Percentiles rank a stretch among this genome's conserved stretches.
These are phyloP conservation scores for Trachurus trachurus DNA, from an alignment of 2,797 vertebrate genomes.

Conservation along the genomic window DNA sequence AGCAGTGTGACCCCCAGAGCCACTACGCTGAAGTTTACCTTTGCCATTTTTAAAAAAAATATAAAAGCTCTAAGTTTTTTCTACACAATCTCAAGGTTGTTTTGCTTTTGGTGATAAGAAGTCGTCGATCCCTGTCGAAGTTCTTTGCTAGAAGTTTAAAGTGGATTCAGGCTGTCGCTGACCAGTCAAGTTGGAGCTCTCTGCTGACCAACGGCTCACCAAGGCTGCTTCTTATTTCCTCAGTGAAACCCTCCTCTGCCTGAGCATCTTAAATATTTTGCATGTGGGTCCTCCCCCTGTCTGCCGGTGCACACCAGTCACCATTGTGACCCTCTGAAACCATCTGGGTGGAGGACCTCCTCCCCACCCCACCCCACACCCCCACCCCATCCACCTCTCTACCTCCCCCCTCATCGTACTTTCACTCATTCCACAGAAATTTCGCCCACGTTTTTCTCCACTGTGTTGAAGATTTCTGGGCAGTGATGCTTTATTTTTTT, in stretches of 20 bases:
- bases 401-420: constrained; percentile 72
- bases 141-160: constrained; percentile 36
- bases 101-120: constrained; percentile 1
- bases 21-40: constrained; percentile 51
- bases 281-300: constrained; percentile 88
- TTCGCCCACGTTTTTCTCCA: constrained; percentile 77
- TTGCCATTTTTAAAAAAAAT: constrained; percentile 54
- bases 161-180: constrained; percentile 7
- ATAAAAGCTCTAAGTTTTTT: constrained; percentile 1
- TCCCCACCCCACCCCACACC: constrained; percentile 33
- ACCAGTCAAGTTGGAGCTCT: constrained; percentile 50
- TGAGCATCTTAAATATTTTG: constrained; percentile 95
- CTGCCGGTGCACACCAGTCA: constrained; percentile 62
- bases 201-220: constrained; percentile 64
- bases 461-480: constrained; percentile 79
- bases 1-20: constrained; percentile 73
- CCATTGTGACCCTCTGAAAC: constrained; percentile 75
- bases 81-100: not conserved
- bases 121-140: constrained; percentile 4
- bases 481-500: constrained; percentile 60
- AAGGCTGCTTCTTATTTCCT: constrained; percentile 70
- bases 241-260: constrained; percentile 75
- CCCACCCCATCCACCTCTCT: constrained; percentile 55
- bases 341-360: constrained; percentile 69
- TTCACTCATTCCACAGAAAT: constrained; percentile 65